A percentile compares a stretch with the other conserved stretches of the same genome.
phyloP scores from a whole-genome alignment of 2,113 vertebrate species.

The Perca flavescens region DNA sequence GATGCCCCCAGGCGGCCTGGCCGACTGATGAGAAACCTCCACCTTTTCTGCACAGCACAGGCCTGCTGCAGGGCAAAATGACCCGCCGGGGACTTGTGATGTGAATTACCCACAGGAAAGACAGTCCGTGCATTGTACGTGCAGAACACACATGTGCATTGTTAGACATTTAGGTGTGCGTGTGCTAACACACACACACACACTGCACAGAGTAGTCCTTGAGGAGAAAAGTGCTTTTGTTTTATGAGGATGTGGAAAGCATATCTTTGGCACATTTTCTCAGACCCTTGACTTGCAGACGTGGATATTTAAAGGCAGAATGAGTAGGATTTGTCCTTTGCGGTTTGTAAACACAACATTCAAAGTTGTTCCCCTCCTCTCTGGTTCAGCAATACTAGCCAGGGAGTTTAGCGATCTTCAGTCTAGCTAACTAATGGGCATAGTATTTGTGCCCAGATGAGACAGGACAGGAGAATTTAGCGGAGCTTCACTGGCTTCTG shows the following conservation, averaged over 20 bases:
- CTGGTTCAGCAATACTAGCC: too few relatives aligned
- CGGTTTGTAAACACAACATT: too few relatives aligned
- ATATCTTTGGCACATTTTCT: too few relatives aligned
- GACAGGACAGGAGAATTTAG: too few relatives aligned
- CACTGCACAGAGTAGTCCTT: not conserved
- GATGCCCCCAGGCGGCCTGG: conserved; percentile 33
- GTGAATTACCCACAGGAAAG: conserved; percentile 28
- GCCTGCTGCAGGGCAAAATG: conserved; percentile 29
- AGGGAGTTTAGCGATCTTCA: too few relatives aligned
- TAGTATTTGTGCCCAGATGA: too few relatives aligned
- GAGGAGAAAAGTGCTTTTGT: not conserved
- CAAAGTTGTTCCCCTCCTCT: too few relatives aligned
- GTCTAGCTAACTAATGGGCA: too few relatives aligned
- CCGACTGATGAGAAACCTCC: conserved; percentile 64
- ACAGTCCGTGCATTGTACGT: conserved; percentile 22
- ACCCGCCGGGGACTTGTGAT: conserved; percentile 9
- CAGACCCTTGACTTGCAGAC: too few relatives aligned
- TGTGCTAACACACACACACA: not conserved
- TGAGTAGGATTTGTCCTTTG: too few relatives aligned
- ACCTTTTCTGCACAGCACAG: conserved; percentile 21
- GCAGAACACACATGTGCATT: conserved; percentile 13
- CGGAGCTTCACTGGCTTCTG: too few relatives aligned
- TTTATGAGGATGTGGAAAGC: not conserved
- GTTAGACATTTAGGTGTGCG: not conserved
- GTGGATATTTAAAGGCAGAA: too few relatives aligned